phyloP scores from a whole-genome alignment of 1,140 invertebrate genomes.

The Eriosoma lanigerum region DNA sequence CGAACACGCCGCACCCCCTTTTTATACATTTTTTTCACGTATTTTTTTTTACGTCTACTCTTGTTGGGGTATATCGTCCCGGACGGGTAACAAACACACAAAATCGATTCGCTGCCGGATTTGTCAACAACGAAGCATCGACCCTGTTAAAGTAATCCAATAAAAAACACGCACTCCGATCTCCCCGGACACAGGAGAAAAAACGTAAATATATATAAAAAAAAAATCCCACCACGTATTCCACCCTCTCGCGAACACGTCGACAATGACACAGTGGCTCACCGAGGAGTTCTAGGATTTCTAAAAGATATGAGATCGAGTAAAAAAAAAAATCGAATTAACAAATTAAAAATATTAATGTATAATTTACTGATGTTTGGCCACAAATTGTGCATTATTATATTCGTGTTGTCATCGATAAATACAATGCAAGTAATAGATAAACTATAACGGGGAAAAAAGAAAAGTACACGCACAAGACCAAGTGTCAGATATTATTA shows the following conservation, averaged over 20 bases:
- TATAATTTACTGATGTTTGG: too few relatives aligned
- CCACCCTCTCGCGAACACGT: slow-evolving; percentile 4
- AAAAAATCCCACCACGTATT: slow-evolving; percentile 10
- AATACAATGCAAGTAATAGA: too few relatives aligned
- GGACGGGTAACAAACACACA: background rate
- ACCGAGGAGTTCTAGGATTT: too few relatives aligned
- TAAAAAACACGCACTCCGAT: slow-evolving; percentile 4
- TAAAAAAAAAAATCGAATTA: too few relatives aligned
- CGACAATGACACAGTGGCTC: background rate
- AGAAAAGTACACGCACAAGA: too few relatives aligned
- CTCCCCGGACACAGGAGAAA: background rate
- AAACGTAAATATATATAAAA: too few relatives aligned
- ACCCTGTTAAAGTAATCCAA: slow-evolving; percentile 42
- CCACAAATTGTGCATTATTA: too few relatives aligned
- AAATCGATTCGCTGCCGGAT: slow-evolving; percentile 46
- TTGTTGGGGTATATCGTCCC: background rate
- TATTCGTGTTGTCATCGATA: too few relatives aligned
- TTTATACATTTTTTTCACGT: background rate
- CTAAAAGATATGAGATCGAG: too few relatives aligned
- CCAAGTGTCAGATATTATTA: too few relatives aligned
- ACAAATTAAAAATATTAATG: too few relatives aligned
- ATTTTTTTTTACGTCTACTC: background rate
- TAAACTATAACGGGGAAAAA: too few relatives aligned
- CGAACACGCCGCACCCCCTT: slow-evolving; percentile 21
- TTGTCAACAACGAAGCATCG: slow-evolving; percentile 37